Evolutionary conservation across 2,888 invertebrate species (phyloP), one percentile per base, ranked within the genome.

Genomic region (Dysmachus trigonus): DNA sequence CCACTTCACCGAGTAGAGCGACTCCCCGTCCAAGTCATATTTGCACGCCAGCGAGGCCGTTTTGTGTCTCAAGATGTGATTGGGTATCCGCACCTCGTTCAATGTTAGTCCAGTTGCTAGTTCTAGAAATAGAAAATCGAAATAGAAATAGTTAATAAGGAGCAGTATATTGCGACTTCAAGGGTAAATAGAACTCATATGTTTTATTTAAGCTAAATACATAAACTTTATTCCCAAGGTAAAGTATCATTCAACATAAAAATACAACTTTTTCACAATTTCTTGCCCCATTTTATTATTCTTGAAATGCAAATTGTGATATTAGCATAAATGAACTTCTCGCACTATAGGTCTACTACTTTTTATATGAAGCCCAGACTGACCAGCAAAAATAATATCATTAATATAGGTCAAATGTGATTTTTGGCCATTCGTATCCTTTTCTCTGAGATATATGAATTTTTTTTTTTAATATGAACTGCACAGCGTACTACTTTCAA

Each of bases 1-100:
- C 97, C 97, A 97, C 93, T 97, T 97, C 90, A 97, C 97, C 41
- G 97, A 97, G 92, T 97, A 97, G 77, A 97, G 93, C 81, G 95
- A 94, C 91, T 97, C 97, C 3, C 95, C 95, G 89, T 97, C 96
- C 91, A 97, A 93, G 92, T 96, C 95, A 93, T 96, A 97, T 91
- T 95, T 95, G 92, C 97, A 97, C 83, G 96, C 96, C 89, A 97
- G 93, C 86, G 94, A 93, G 53, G 96, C 96, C 89, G 95, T 95
- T 90, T 96, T 95, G 89, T 96, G 95, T 88, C 96, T 93, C 87
- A 96, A 95, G 89, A 96, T 96, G 92, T 97, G 96, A 88, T 95
- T 95, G 22, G 97, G 97, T 90, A 97, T 95, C 89, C 95, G 94
- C 86, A 97, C 93, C 91, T 97, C 96, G 88, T 95, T 93, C 91